Evolutionary conservation across 2,797 vertebrate species (phyloP).

Genomic region (Poeciliopsis turneri): DNA sequence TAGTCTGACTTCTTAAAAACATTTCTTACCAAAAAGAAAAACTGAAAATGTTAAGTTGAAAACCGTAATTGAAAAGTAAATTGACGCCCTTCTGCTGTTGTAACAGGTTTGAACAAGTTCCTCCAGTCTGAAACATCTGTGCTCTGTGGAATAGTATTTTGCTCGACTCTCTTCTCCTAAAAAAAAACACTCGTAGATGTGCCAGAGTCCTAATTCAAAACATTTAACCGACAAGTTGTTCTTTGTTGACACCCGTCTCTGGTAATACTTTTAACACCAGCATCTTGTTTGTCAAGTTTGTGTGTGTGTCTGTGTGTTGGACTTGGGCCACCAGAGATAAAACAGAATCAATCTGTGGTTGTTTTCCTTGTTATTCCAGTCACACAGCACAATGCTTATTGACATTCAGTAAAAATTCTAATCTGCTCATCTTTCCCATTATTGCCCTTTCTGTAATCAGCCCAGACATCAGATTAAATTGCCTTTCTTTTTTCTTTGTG

Average conservation of each 20-base stretch:
- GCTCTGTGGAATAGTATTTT: neutral
- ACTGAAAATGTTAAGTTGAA: neutral
- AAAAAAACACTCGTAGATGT: neutral
- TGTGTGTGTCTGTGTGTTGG: constrained; percentile 12
- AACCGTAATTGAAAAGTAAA: neutral
- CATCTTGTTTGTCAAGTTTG: constrained; percentile 16
- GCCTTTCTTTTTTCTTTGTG: constrained; percentile 3
- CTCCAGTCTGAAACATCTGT: neutral
- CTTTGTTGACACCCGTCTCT: neutral
- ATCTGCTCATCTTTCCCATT: constrained; percentile 55
- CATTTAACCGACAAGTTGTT: neutral
- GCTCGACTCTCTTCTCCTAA: neutral
- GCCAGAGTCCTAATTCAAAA: constrained; percentile 14
- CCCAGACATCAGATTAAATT: constrained; percentile 36
- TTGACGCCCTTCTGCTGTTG: neutral
- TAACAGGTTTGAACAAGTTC: neutral
- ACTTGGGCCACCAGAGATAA: constrained; percentile 24
- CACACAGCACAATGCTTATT: constrained; percentile 36
- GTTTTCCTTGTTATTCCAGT: constrained; percentile 49
- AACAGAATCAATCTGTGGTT: constrained; percentile 33
- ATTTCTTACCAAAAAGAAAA: neutral
- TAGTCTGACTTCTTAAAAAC: neutral
- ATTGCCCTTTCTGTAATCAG: constrained; percentile 44
- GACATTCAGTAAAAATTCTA: constrained; percentile 57
- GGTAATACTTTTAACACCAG: neutral